Conservation (phyloP, 2,797 vertebrate genomes). For the Rhadinocentrus ornatus region DNA sequence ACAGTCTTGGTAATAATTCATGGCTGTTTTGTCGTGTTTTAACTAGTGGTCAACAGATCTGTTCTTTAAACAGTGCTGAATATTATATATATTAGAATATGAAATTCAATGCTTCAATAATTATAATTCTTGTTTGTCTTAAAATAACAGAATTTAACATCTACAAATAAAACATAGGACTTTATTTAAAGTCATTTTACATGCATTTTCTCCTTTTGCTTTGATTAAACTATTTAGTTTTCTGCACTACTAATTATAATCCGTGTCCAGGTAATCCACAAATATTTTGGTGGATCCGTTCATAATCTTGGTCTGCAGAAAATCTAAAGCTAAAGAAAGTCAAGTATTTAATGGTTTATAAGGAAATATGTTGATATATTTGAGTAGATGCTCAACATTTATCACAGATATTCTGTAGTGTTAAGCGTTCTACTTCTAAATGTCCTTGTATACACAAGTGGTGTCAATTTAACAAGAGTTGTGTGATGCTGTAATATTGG, state of each 20-base stretch:
- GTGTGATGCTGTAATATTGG: constrained; percentile 15
- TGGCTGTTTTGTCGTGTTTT: too few species aligned
- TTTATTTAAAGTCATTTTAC: too few species aligned
- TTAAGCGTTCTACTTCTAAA: not conserved
- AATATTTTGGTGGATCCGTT: not conserved
- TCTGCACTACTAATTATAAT: too few species aligned
- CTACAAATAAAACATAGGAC: too few species aligned
- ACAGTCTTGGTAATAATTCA: too few species aligned
- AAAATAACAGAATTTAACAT: too few species aligned
- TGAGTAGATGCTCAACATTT: not conserved
- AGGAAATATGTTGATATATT: not conserved
- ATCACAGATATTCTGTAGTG: not conserved
- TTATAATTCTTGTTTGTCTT: too few species aligned
- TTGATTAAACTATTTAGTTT: too few species aligned
- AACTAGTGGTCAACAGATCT: too few species aligned
- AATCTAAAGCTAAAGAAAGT: not conserved
- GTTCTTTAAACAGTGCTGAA: too few species aligned
- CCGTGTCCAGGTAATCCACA: not conserved
- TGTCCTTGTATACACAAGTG: not conserved
- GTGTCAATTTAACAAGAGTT: constrained; percentile 20
- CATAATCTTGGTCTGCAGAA: not conserved
- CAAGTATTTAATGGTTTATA: not conserved
- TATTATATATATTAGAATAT: too few species aligned
- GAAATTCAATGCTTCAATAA: too few species aligned
- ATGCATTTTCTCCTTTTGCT: not conserved